A percentile compares a stretch with the other conserved stretches of the same genome.
These are phyloP conservation scores for Trachymyrmex cornetzi DNA, from an alignment of 1,140 invertebrate genomes.

Conservation along the genomic window DNA sequence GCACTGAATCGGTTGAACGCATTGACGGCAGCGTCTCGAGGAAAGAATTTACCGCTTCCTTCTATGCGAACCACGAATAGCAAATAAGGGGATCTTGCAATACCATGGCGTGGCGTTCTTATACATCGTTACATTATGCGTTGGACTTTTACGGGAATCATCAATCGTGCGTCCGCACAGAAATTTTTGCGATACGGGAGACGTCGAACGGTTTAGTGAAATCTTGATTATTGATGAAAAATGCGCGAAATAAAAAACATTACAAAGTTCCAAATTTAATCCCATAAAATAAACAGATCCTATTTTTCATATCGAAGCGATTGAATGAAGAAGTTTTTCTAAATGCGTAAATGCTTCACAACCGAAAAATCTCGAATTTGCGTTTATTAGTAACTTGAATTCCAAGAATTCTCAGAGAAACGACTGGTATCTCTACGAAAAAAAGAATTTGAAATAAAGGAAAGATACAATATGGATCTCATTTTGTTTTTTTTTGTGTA, in stretches of 20 bases:
- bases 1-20: conserved; percentile 42
- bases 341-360: no score
- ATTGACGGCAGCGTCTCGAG: conserved; percentile 18
- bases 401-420: no score
- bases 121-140: neutral
- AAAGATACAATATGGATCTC: no score
- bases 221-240: neutral
- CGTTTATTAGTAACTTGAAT: no score
- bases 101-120: neutral
- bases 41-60: conserved; percentile 54
- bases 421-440: no score
- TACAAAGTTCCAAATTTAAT: neutral
- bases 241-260: neutral
- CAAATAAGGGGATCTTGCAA: neutral
- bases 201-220: neutral
- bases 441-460: no score
- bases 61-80: conserved; percentile 22
- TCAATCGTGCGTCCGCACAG: neutral
- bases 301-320: neutral
- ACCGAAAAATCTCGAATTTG: neutral
- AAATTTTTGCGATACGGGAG: neutral
- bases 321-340: neutral
- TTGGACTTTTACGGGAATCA: conserved; percentile 19
- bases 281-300: neutral
- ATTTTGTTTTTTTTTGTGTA: no score